Evolutionary conservation across 2,888 invertebrate species (phyloP).

Genomic region (Phytoseiulus persimilis): DNA sequence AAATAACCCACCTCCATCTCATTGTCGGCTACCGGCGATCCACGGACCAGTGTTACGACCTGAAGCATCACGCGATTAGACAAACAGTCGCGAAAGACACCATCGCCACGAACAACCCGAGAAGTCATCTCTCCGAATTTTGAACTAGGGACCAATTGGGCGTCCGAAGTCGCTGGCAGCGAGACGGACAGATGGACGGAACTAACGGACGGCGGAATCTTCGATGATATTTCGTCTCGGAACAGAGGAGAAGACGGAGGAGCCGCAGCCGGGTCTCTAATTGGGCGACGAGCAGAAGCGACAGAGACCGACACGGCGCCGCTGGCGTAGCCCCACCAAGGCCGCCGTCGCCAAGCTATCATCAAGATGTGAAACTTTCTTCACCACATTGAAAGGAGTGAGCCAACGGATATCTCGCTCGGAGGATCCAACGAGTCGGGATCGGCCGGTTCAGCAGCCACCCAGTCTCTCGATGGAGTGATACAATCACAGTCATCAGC

Average conservation of each 20-base stretch:
- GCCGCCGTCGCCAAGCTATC: neutral
- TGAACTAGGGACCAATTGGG: neutral
- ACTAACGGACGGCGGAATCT: neutral
- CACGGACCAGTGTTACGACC: neutral
- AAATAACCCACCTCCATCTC: neutral
- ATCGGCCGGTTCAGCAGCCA: neutral
- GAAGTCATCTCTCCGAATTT: neutral
- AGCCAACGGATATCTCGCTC: neutral
- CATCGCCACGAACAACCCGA: neutral
- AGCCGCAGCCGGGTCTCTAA: neutral
- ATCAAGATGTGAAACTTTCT: neutral
- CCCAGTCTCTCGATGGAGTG: neutral
- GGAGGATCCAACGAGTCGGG: neutral
- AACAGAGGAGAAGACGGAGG: neutral
- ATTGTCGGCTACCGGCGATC: neutral
- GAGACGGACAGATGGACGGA: neutral
- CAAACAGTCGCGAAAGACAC: neutral
- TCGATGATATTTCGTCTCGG: neutral
- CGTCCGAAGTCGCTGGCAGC: neutral
- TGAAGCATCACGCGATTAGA: neutral
- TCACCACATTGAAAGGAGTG: neutral
- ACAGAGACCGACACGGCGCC: neutral
- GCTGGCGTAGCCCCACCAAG: neutral
- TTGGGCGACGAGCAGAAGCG: neutral
- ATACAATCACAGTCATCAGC: conserved; percentile 5